Evolutionary conservation across 2,113 vertebrate genomes (phyloP).

Genomic region (Poecile atricapillus): DNA sequence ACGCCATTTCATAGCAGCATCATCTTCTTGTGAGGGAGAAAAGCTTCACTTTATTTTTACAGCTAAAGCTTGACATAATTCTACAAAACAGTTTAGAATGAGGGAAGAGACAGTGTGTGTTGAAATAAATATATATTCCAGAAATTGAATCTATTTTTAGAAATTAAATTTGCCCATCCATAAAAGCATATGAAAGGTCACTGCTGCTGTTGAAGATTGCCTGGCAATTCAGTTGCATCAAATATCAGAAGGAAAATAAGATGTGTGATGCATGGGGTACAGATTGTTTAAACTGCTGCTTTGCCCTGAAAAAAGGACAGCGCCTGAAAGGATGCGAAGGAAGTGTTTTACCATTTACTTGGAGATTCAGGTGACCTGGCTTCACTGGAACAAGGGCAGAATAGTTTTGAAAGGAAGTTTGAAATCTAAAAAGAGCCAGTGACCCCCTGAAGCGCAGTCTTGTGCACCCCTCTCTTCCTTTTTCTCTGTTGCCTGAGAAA

Average conservation of each 20-base stretch:
- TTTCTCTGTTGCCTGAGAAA: neutral
- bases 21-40: neutral
- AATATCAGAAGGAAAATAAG: slow-evolving; percentile 27
- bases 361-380: slow-evolving; percentile 8
- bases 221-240: slow-evolving; percentile 42
- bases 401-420: neutral
- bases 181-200: slow-evolving; percentile 51
- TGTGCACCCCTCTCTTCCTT: neutral
- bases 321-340: neutral
- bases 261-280: neutral
- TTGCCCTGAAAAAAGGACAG: neutral
- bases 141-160: slow-evolving; percentile 59
- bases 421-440: neutral
- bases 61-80: slow-evolving; percentile 43
- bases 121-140: slow-evolving; percentile 36
- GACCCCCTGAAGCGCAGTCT: neutral
- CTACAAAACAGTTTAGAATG: slow-evolving; percentile 1
- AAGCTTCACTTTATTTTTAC: slow-evolving; percentile 24
- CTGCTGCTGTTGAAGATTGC: slow-evolving; percentile 51
- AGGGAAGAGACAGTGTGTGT: neutral
- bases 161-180: slow-evolving; percentile 58
- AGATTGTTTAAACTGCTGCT: slow-evolving; percentile 19
- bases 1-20: neutral
- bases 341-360: neutral
- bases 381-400: neutral